Base-by-base conservation (phyloP, 2,797 vertebrate species). In the Spinus olivaceus region DNA sequence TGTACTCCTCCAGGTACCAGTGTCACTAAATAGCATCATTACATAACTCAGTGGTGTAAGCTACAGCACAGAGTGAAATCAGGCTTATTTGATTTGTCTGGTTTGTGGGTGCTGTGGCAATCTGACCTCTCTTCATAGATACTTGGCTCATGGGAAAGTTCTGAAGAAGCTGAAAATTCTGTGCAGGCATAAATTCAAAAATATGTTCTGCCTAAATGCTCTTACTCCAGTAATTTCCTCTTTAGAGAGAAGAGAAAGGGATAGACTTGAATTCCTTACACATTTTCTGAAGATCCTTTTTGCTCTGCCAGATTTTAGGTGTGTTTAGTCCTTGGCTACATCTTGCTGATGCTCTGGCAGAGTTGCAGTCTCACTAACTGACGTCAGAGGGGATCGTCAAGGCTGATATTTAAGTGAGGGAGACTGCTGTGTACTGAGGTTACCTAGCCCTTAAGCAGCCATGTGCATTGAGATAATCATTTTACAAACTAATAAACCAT, bases 401-500 rank as follows among this genome's bases (percentile, higher is more conserved):
- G 64, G 84, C 78, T 91, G 63, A 33, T 86, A 61, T 74, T 91
- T 94, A 49, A 66, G 63, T 64, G 72, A 86, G 78, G 53, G 82
- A 88, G 28, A 67, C 74, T 84, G 61, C 70, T 88, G 70, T 91
- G 57, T 69, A 22, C 57, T 54, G 64, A 92, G 65, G 69, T 88
- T 92, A 77, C 81, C 78, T 72, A 51, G 59, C 51, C 64, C 51
- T 92, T 56, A 82, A 83, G 63, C 70, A 94, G 70, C 81, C 44
- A 70, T 42, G 23, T 88, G 80, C 66, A 77, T 22, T 88, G 77
- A 86, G 73, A 70, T 90, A 94, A 88, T 86, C 5, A 77, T 90
- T 97, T 70, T 92, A 80, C 73, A 86, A 81, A 61, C 33, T 84
- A 91, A 90, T 88, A 92, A 95, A 87, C 66, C 82, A 95, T 95